Conservation (phyloP, 1,140 invertebrate species). For the Ostrea edulis region DNA sequence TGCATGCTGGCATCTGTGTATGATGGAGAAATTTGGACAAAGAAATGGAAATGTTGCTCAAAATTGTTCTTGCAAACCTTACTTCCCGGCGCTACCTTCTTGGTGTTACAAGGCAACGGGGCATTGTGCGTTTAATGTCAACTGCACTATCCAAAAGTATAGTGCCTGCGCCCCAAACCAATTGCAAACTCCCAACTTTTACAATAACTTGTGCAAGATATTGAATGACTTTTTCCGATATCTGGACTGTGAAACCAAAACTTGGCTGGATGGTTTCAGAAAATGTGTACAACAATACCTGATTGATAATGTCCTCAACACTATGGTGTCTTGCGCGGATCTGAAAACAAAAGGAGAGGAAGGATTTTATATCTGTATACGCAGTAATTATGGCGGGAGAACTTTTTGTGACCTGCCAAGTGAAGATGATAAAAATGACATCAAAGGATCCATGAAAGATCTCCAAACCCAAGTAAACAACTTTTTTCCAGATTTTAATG, state of each 20-base stretch:
- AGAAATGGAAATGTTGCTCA: neutral
- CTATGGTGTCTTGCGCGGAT: neutral
- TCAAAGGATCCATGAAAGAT: neutral
- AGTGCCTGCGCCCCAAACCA: neutral
- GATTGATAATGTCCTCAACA: neutral
- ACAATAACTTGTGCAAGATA: neutral
- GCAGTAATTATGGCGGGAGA: neutral
- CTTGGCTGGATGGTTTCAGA: neutral
- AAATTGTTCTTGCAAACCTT: neutral
- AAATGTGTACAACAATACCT: neutral
- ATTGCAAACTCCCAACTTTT: neutral
- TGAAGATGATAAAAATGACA: neutral
- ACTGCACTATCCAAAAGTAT: neutral
- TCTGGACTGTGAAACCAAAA: neutral
- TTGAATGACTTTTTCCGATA: neutral
- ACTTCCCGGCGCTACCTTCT: neutral
- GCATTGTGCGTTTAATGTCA: neutral
- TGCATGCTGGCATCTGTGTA: conserved; percentile 24
- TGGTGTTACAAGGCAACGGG: neutral
- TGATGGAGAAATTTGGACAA: neutral
- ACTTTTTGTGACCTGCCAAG: neutral
- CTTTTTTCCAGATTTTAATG: neutral
- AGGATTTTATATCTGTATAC: neutral
- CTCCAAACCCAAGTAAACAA: neutral
- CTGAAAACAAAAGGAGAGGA: neutral